A percentile compares a stretch with the other conserved stretches of the same genome.
Evolutionary conservation across 2,113 vertebrate genomes (phyloP).

Genomic region (Oreotrochilus melanogaster): DNA sequence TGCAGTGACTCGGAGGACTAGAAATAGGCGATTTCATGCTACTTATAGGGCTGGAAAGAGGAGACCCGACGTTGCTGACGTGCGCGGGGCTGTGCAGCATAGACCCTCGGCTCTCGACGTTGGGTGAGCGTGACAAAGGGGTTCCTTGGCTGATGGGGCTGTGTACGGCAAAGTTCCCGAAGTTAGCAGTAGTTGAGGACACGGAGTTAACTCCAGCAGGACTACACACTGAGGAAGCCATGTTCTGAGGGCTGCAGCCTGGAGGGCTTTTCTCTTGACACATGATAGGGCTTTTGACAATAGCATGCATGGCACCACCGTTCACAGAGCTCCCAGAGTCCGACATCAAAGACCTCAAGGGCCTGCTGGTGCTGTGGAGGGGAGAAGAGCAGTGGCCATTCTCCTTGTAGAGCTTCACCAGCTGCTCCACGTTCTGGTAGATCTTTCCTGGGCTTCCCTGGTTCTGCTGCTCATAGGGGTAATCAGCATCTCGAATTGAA

Average conservation of each 20-base stretch:
- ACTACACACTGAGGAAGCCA: conserved; percentile 82
- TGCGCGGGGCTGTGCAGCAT: conserved; percentile 91
- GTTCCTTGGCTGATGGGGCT: conserved; percentile 88
- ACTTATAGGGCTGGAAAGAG: conserved; percentile 91
- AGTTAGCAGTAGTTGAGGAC: conserved; percentile 91
- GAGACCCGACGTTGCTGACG: conserved; percentile 89
- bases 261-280: conserved; percentile 83
- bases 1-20: conserved; percentile 94
- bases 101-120: conserved; percentile 85
- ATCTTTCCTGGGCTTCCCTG: conserved; percentile 87
- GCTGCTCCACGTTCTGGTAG: conserved; percentile 85
- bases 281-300: conserved; percentile 78
- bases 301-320: conserved; percentile 78
- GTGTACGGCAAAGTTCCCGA: conserved; percentile 83
- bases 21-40: conserved; percentile 96
- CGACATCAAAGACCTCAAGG: conserved; percentile 76
- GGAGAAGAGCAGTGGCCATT: conserved; percentile 78
- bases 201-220: conserved; percentile 88
- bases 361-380: conserved; percentile 65
- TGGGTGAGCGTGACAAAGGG: conserved; percentile 81
- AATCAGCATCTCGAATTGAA: conserved; percentile 91
- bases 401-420: conserved; percentile 85
- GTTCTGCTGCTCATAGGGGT: conserved; percentile 87
- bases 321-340: conserved; percentile 80
- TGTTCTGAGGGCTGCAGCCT: conserved; percentile 87